These are phyloP conservation scores for Ditylenchus dipsaci DNA, from an alignment of 1,140 invertebrate genomes.

Conservation along the genomic window DNA sequence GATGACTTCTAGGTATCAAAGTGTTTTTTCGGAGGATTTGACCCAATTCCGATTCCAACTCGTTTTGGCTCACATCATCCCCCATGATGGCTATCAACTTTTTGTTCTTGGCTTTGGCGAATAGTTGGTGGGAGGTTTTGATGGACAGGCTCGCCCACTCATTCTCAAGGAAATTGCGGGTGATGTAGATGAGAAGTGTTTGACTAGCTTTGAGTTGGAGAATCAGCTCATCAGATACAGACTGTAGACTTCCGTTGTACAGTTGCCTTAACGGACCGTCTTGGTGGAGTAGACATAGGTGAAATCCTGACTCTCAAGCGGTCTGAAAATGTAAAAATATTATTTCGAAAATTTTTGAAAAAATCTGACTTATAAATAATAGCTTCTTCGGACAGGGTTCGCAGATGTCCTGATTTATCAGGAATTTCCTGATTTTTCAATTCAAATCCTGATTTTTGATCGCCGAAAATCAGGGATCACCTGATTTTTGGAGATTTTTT, in stretches of 20 bases:
- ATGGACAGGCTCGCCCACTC: slow-evolving; percentile 52
- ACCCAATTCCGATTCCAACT: slow-evolving; percentile 48
- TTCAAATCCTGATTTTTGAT: no score
- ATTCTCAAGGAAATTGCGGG: slow-evolving; percentile 46
- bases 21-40: slow-evolving; percentile 49
- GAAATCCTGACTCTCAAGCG: slow-evolving; percentile 39
- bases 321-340: slow-evolving; percentile 28
- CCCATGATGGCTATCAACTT: slow-evolving; percentile 36
- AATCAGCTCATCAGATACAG: slow-evolving; percentile 45
- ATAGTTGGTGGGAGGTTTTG: slow-evolving; percentile 48
- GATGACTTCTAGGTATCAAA: background rate
- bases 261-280: slow-evolving; percentile 18
- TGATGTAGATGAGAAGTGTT: slow-evolving; percentile 44
- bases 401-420: no score
- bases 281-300: slow-evolving; percentile 44
- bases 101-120: slow-evolving; percentile 35
- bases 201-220: slow-evolving; percentile 38
- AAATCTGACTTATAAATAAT: no score
- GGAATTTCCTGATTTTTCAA: no score
- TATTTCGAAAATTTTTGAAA: no score
- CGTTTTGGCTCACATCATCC: slow-evolving; percentile 25
- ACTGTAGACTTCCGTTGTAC: slow-evolving; percentile 27
- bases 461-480: no score
- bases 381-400: no score
- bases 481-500: no score